Evolutionary conservation across 92 coral and sea anemone species (phyloP).

Genomic region (Muricea muricata): DNA sequence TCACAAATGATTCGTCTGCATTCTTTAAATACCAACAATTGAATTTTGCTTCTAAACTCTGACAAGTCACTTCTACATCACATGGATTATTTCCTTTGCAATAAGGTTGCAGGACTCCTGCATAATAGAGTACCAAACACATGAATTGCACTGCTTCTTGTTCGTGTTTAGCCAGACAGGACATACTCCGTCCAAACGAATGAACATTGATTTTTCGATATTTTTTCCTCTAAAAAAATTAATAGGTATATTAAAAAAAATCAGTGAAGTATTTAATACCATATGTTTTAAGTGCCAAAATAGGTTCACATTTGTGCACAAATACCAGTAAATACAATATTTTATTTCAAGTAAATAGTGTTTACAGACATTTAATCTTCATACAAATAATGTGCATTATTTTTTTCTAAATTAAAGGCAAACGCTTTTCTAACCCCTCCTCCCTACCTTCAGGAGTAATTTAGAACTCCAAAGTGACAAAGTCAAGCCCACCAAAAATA

Average conservation of each 20-base stretch:
- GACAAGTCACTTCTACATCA: not conserved
- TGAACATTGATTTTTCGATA: not conserved
- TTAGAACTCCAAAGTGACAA: too few species aligned
- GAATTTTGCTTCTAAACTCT: not conserved
- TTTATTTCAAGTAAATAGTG: too few species aligned
- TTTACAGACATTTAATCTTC: too few species aligned
- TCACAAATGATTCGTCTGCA: not conserved
- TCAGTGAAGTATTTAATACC: too few species aligned
- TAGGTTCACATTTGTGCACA: too few species aligned
- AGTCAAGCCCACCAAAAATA: too few species aligned
- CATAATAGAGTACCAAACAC: conserved; percentile 1
- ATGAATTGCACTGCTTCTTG: not conserved
- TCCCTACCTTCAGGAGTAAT: too few species aligned
- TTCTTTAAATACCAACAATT: not conserved
- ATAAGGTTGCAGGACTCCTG: conserved; percentile 8
- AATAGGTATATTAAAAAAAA: not conserved
- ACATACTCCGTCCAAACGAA: not conserved
- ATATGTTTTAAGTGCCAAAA: not conserved
- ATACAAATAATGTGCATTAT: too few species aligned
- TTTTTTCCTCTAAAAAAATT: not conserved
- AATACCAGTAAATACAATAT: too few species aligned
- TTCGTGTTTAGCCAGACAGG: not conserved
- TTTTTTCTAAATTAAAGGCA: too few species aligned
- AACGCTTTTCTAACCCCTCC: too few species aligned
- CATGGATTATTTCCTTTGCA: not conserved